Base-by-base conservation (phyloP, 2,113 vertebrate genomes). In the Syngnathus typhle region DNA sequence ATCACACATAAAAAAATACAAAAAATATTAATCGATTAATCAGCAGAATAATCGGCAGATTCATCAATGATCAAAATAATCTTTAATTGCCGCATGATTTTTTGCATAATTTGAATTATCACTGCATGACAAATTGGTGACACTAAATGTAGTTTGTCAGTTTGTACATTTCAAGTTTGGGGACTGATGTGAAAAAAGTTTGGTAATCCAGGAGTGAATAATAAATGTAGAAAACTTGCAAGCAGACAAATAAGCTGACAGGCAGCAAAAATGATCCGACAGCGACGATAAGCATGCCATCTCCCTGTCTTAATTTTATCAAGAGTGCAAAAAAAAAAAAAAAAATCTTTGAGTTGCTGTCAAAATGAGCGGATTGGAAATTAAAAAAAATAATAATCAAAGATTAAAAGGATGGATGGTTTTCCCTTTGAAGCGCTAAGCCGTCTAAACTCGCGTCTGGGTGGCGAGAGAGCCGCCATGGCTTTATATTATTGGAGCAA, bases 321-420 rank as follows among this genome's bases (percentile, higher is more conserved):
- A 27, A 62, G 38, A 15, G 36, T n/a, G 59, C 47, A 74, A 69
- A 68, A 21, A 69, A 67, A 69, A 68, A 21, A 69, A 67, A 61
- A 68, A 69, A 55, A 23, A 39, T 47, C 41, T 54, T 55, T 32
- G 66, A 72, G 55, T 79, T 46, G 68, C 80, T 74, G 73, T 77
- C 59, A 72, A 58, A 80, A 75, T 61, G 65, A 67, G 65, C 39
- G 70, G 68, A 80, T 67, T 16, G 58, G n/a, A 52, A 7, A 52
- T 21, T 15, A 4, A 58, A 56, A 58, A 8, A 32, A 58, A 58
- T 7, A 36, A 36, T 12, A 66, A 84, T 85, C 73, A 84, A 75
- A 88, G 74, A 63, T 21, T 6, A 69, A 64, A 51, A 65, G 46
- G 46, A 76, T 69, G 60, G 70, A 63, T 65, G 74, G 69, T 80